Conservation (phyloP, 2,797 vertebrate genomes). For the Ataeniobius toweri region DNA sequence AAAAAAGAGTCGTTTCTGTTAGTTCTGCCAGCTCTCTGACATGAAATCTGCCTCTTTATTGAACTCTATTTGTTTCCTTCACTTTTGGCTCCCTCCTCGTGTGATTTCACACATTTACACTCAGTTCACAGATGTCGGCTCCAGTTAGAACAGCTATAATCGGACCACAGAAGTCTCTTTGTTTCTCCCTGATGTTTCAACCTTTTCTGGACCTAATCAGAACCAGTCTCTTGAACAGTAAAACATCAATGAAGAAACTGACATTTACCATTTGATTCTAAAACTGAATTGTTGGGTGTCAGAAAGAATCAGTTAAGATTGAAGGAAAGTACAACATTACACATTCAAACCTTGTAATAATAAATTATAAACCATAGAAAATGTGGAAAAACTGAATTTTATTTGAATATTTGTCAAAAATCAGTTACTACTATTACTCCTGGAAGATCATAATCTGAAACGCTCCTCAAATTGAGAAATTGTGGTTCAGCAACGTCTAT, state of each 20-base stretch:
- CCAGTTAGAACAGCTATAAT: neutral
- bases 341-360: too few relatives aligned
- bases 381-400: neutral
- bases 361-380: too few relatives aligned
- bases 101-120: slow-evolving; percentile 12
- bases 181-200: neutral
- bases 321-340: too few relatives aligned
- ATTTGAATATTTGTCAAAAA: neutral
- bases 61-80: neutral
- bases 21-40: neutral
- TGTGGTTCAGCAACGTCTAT: neutral
- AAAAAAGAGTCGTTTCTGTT: neutral
- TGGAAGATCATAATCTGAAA: neutral
- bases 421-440: neutral
- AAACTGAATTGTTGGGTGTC: too few relatives aligned
- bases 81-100: neutral
- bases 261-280: neutral
- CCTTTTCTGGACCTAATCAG: neutral
- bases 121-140: slow-evolving; percentile 22
- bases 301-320: too few relatives aligned
- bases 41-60: neutral
- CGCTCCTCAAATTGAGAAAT: neutral
- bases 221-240: neutral
- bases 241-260: neutral
- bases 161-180: neutral